These are phyloP conservation scores for Aethes cnicana DNA, from an alignment of 2,888 invertebrate species.

Conservation along the genomic window DNA sequence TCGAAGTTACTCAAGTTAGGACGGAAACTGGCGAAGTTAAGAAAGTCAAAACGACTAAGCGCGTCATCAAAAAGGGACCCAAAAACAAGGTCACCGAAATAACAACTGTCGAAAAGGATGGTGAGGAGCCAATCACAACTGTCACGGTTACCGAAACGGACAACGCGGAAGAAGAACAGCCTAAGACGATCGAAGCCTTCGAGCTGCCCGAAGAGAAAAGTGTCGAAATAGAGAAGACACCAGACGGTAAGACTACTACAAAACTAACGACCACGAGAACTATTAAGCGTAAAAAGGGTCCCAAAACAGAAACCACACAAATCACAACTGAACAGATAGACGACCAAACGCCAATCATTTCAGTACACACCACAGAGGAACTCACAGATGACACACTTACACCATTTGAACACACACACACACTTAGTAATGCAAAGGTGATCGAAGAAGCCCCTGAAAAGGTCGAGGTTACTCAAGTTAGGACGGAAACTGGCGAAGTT, in stretches of 20 bases:
- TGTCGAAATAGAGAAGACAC: conserved; percentile 41
- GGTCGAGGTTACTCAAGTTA: too few species aligned
- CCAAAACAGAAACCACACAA: conserved; percentile 40
- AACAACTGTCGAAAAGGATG: conserved; percentile 44
- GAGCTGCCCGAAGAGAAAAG: conserved; percentile 47
- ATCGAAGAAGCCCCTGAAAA: too few species aligned
- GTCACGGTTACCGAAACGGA: conserved; percentile 40
- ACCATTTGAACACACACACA: conserved; percentile 48
- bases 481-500: too few species aligned
- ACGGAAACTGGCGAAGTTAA: conserved; percentile 55
- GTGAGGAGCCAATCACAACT: conserved; percentile 52
- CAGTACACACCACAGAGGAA: conserved; percentile 44
- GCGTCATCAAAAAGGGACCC: conserved; percentile 44
- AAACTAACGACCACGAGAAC: conserved; percentile 44
- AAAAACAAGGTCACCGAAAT: conserved; percentile 55
- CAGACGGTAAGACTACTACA: conserved; percentile 42
- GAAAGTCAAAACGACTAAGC: conserved; percentile 38
- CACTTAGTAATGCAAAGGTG: too few species aligned
- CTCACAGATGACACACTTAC: conserved; percentile 39
- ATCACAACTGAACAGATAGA: conserved; percentile 37
- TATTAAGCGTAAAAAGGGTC: conserved; percentile 44
- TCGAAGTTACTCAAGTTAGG: conserved; percentile 49
- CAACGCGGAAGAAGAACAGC: conserved; percentile 34
- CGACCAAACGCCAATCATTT: conserved; percentile 43
- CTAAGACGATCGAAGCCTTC: conserved; percentile 34